These are phyloP conservation scores for Megaceryle torquata DNA, from an alignment of 2,113 vertebrate species.

Conservation along the genomic window DNA sequence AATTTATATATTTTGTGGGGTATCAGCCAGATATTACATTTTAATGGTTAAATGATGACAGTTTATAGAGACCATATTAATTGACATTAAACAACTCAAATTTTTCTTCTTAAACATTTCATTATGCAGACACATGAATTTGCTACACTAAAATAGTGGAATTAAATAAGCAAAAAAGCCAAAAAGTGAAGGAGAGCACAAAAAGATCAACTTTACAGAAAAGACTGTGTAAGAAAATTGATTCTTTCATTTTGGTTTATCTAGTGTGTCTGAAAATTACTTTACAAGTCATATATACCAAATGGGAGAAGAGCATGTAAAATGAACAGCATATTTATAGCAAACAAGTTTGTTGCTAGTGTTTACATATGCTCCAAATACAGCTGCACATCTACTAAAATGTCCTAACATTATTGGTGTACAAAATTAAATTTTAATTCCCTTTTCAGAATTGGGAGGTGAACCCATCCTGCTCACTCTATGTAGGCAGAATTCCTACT, in stretches of 20 bases:
- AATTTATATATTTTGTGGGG: conserved; percentile 67
- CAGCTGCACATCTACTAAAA: conserved; percentile 49
- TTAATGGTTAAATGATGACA: conserved; percentile 52
- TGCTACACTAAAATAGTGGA: conserved; percentile 47
- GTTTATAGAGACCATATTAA: conserved; percentile 37
- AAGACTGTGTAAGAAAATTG: conserved; percentile 40
- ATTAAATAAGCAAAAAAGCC: conserved; percentile 56
- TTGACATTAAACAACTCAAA: conserved; percentile 22
- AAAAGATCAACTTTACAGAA: conserved; percentile 53
- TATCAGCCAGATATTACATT: conserved; percentile 56
- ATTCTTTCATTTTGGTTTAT: conserved; percentile 46
- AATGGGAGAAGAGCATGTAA: conserved; percentile 60
- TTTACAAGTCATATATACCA: conserved; percentile 64
- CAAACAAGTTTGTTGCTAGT: conserved; percentile 32
- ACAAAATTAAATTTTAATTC: conserved; percentile 51
- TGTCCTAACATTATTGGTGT: conserved; percentile 45
- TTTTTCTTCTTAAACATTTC: conserved; percentile 57
- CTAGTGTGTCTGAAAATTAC: conserved; percentile 12
- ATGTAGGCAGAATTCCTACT: conserved; percentile 13
- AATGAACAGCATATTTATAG: conserved; percentile 12
- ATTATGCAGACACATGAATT: conserved; percentile 65
- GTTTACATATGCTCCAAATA: conserved; percentile 54
- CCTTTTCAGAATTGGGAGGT: conserved; percentile 23
- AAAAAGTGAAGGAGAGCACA: conserved; percentile 71
- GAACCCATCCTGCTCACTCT: conserved; percentile 12